Percentiles rank a stretch among this genome's conserved stretches.
phyloP scores from a whole-genome alignment of 2,888 invertebrate species.

The Masnerella sp. region DNA sequence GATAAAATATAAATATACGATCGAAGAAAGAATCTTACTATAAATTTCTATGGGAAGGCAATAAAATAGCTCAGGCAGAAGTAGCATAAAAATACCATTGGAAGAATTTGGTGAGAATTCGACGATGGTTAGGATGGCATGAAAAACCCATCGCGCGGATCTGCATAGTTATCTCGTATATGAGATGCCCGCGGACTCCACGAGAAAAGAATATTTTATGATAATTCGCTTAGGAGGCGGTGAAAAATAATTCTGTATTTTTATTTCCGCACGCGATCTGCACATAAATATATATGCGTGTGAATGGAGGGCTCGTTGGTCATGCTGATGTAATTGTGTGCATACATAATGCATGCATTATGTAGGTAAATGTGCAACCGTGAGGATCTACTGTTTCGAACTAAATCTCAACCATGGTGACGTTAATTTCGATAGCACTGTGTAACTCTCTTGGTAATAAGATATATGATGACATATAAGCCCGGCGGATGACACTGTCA shows the following conservation, averaged over 20 bases:
- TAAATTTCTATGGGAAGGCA: too few relatives aligned
- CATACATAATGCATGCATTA: slow-evolving; percentile 51
- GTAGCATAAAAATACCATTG: slow-evolving; percentile 28
- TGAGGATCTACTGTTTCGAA: slow-evolving; percentile 40
- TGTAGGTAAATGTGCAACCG: slow-evolving; percentile 30
- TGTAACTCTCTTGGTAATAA: slow-evolving; percentile 52
- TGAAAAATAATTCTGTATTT: slow-evolving; percentile 18
- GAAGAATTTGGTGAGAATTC: slow-evolving; percentile 27
- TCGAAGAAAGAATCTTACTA: too few relatives aligned
- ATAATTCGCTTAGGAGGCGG: slow-evolving; percentile 10
- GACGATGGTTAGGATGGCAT: slow-evolving; percentile 20
- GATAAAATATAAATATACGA: too few relatives aligned
- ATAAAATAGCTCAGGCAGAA: slow-evolving; percentile 1
- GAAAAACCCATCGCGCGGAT: slow-evolving; percentile 27
- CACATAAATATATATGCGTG: slow-evolving; percentile 18
- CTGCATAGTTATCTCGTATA: slow-evolving; percentile 33
- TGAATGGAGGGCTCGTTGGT: slow-evolving; percentile 17
- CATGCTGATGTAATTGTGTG: slow-evolving; percentile 36
- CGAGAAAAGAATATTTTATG: slow-evolving; percentile 37
- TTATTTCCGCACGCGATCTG: slow-evolving; percentile 6
- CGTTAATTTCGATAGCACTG: slow-evolving; percentile 54
- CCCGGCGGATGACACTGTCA: slow-evolving; percentile 31
- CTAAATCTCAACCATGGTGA: slow-evolving; percentile 50
- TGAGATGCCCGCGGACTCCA: neutral
- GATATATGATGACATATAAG: slow-evolving; percentile 46